Conservation (phyloP, 2,113 vertebrate species). For the Stomatorhinus ivindoensis region DNA sequence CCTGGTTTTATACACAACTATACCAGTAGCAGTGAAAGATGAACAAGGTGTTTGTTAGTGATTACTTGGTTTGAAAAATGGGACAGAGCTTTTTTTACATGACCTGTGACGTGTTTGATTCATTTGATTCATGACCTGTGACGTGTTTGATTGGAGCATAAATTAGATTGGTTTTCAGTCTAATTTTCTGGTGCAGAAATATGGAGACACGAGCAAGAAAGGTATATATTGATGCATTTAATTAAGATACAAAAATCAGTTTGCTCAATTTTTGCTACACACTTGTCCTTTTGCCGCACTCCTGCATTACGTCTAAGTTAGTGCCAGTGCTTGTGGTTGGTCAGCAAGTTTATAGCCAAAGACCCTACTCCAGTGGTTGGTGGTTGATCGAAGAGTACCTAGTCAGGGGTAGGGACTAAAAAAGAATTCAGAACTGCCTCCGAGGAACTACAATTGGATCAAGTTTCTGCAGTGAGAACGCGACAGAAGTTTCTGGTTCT, state of each 20-base stretch:
- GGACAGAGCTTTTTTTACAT: not conserved
- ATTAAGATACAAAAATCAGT: not conserved
- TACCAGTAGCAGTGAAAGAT: not conserved
- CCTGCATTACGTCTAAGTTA: not conserved
- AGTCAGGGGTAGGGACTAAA: no score
- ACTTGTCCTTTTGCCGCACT: not conserved
- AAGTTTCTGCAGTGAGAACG: no score
- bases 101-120: not conserved
- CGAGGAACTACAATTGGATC: no score
- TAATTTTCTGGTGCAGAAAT: not conserved
- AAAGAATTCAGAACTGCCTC: no score
- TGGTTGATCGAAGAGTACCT: no score
- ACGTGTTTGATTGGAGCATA: not conserved
- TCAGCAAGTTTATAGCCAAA: not conserved
- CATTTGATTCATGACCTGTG: not conserved
- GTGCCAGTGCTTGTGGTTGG: not conserved
- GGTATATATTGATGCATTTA: not conserved
- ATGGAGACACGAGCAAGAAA: not conserved
- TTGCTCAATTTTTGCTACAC: not conserved
- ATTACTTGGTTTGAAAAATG: not conserved
- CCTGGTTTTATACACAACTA: not conserved
- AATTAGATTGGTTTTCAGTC: not conserved
- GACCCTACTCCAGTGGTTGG: no score
- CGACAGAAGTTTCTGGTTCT: no score
- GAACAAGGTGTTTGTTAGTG: not conserved